These are phyloP conservation scores for Hypsopygia costalis DNA, from an alignment of 2,888 invertebrate genomes.

Conservation along the genomic window DNA sequence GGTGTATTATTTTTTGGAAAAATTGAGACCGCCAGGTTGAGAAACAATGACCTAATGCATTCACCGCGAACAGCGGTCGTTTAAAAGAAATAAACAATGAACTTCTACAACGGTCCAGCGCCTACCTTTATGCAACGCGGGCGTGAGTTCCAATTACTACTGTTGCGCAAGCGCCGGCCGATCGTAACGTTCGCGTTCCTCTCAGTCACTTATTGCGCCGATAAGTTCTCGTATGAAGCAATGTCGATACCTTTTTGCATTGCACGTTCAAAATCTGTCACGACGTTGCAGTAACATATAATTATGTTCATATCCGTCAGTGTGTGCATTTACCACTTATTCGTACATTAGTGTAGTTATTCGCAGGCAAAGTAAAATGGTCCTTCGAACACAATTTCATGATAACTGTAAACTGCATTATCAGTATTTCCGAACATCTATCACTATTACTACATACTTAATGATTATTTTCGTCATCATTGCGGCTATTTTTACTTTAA, in stretches of 20 bases:
- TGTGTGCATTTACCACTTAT: too few species aligned
- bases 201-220: conserved; percentile 19
- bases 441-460: too few species aligned
- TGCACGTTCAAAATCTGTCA: background rate
- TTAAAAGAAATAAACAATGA: conserved; percentile 27
- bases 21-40: too few species aligned
- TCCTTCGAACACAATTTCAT: too few species aligned
- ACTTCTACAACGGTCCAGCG: conserved; percentile 32
- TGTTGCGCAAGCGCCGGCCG: conserved; percentile 36
- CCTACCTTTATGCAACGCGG: conserved; percentile 29
- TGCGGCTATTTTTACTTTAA: too few species aligned
- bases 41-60: background rate
- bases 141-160: conserved; percentile 45
- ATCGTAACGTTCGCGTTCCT: background rate
- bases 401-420: too few species aligned
- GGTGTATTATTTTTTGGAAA: too few species aligned
- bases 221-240: background rate
- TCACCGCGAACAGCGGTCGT: conserved; percentile 14
- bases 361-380: too few species aligned
- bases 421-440: too few species aligned
- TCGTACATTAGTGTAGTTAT: too few species aligned
- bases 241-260: background rate
- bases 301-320: too few species aligned
- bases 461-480: too few species aligned
- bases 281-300: background rate